phyloP scores from a whole-genome alignment of 1,140 invertebrate species.

The Oscheius sp. region DNA sequence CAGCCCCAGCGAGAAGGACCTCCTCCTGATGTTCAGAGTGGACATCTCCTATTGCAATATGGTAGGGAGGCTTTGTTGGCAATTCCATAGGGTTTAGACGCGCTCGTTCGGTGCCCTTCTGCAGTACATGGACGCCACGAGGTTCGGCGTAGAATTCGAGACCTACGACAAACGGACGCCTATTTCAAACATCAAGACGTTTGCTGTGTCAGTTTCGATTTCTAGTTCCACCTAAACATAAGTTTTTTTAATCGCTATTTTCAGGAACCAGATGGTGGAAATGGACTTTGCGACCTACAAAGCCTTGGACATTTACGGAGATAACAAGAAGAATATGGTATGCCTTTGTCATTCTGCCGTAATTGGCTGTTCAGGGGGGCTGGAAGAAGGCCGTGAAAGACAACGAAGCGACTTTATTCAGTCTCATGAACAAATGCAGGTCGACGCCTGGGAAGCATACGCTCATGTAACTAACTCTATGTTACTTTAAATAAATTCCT shows the following conservation, averaged over 20 bases:
- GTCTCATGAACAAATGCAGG: slow-evolving; percentile 29
- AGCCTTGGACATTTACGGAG: slow-evolving; percentile 34
- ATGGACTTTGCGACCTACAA: slow-evolving; percentile 35
- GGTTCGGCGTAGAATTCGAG: slow-evolving; percentile 36
- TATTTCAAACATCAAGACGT: slow-evolving; percentile 29
- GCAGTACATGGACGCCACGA: slow-evolving; percentile 31
- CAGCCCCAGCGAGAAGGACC: slow-evolving; percentile 10
- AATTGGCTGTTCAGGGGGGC: background rate
- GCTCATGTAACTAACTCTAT: background rate
- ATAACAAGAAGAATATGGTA: slow-evolving; percentile 12
- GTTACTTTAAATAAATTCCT: slow-evolving; percentile 5
- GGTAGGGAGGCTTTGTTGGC: slow-evolving; percentile 8
- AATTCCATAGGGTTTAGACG: slow-evolving; percentile 10
- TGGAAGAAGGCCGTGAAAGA: background rate
- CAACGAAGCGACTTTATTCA: slow-evolving; percentile 11
- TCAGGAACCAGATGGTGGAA: slow-evolving; percentile 39
- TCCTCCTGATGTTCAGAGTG: slow-evolving; percentile 31
- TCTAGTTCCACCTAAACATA: background rate
- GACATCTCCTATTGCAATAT: slow-evolving; percentile 32
- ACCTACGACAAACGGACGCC: slow-evolving; percentile 28
- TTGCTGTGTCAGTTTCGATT: slow-evolving; percentile 23
- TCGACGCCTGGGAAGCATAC: slow-evolving; percentile 31
- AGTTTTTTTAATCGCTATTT: background rate
- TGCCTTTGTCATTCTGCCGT: background rate
- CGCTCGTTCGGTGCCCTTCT: slow-evolving; percentile 42